Percentiles rank a stretch among this genome's conserved stretches.
These are phyloP conservation scores for Drosophila dunni DNA, from an alignment of 1,140 invertebrate species.

Conservation along the genomic window DNA sequence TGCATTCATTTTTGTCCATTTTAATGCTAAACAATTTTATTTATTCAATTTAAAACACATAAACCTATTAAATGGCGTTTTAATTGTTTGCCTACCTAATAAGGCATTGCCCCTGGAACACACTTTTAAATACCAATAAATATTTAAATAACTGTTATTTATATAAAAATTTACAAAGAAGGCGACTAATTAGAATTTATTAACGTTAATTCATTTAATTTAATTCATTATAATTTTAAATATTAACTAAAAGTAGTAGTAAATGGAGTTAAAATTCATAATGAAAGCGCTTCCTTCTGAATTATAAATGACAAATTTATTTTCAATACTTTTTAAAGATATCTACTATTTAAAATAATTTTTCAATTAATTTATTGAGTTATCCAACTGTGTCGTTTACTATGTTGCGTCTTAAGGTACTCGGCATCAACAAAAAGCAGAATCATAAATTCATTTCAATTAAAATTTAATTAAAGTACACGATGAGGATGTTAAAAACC, in stretches of 20 bases:
- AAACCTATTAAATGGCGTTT: background rate
- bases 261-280: too few species aligned
- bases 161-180: too few species aligned
- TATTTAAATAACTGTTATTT: too few species aligned
- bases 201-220: too few species aligned
- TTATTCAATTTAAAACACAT: conserved; percentile 33
- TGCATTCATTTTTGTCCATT: conserved; percentile 24
- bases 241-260: too few species aligned
- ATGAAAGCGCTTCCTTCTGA: too few species aligned
- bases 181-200: too few species aligned
- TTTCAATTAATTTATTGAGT: background rate
- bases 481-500: conserved; percentile 55
- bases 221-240: too few species aligned
- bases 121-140: background rate
- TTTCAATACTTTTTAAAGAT: too few species aligned
- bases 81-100: background rate
- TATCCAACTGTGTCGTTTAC: conserved; percentile 44
- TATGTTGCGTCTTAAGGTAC: conserved; percentile 57
- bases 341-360: background rate
- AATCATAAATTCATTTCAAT: conserved; percentile 78
- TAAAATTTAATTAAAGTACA: conserved; percentile 83
- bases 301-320: too few species aligned
- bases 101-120: background rate
- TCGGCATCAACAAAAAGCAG: conserved; percentile 39
- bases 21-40: conserved; percentile 3